A percentile compares a stretch with the other conserved stretches of the same genome.
phyloP scores from a whole-genome alignment of 2,113 vertebrate genomes.

The Hydropotes inermis region DNA sequence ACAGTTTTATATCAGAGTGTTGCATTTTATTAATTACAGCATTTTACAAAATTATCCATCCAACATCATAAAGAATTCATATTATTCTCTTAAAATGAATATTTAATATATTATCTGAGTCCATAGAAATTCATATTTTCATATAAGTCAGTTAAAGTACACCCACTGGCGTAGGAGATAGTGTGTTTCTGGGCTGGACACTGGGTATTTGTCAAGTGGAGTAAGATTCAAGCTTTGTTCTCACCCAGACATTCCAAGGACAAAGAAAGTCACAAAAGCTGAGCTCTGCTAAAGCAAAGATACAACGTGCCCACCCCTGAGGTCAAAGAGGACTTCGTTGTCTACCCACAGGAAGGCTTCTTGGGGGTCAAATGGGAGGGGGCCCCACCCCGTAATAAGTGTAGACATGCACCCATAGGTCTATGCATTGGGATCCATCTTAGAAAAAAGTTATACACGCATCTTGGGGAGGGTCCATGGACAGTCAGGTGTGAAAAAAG shows the following conservation, averaged over 20 bases:
- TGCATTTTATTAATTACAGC: background rate
- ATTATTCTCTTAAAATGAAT: slow-evolving; percentile 15
- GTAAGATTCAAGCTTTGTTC: background rate
- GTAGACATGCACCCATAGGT: background rate
- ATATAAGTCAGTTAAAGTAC: background rate
- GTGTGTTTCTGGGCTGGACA: background rate
- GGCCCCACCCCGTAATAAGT: background rate
- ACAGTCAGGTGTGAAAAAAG: background rate
- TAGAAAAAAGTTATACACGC: background rate
- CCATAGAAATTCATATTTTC: background rate
- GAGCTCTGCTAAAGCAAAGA: background rate
- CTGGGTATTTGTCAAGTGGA: background rate
- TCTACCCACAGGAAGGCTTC: background rate
- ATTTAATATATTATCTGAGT: background rate
- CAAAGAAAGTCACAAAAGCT: background rate
- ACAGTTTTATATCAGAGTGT: background rate
- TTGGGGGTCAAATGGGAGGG: background rate
- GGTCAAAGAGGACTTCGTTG: background rate
- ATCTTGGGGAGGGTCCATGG: background rate
- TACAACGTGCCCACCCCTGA: background rate
- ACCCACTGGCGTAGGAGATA: background rate
- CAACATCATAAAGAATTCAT: background rate
- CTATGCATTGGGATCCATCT: background rate
- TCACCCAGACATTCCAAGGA: background rate
- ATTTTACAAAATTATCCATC: background rate